Evolutionary conservation across 37 sponge, comb jelly and placozoan genomes (phyloP), one percentile per base, ranked within the genome.

Genomic region (Mnemiopsis leidyi): DNA sequence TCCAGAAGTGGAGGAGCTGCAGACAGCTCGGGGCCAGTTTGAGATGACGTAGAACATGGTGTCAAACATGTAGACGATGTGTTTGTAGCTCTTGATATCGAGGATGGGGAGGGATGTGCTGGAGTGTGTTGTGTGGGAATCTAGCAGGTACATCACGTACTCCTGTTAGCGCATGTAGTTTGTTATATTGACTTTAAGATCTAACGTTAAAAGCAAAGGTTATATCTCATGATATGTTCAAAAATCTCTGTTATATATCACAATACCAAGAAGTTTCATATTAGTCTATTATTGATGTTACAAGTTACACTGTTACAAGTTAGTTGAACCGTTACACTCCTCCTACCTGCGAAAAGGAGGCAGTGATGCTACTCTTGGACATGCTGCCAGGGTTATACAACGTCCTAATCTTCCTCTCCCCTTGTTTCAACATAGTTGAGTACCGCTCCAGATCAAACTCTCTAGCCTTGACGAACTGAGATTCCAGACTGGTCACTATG

Each of bases 91-190:
- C 90, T 85, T 85, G 2, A 85, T 85, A 28, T 85, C 90, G n/a
- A 85, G 61, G 23, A 85, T 40, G 26, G 90, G 90, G n/a, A 85
- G 90, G 0, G 90, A 85, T 0, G 23, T 39, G 90, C 61, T 40
- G 90, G 32, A 36, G 61, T 23, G 0, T 0, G 90, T 36, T 7
- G 90, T 40, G 30, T 85, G 90, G 0, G 90, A 85, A 29, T 85
- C 90, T 13, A 85, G 61, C 90, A 85, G 90, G 90, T 85, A 85
- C 90, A 85, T 85, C n/a, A 85, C 61, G 90, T 85, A 85, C 30
- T 85, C 90, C 90, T 85, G 90, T 23, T 7, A 73, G 28, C 16
- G n/a, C n/a, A n/a, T n/a, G n/a, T n/a, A n/a, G n/a, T 67, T 21
- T 67, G n/a, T n/a, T n/a, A n/a, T n/a, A n/a, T n/a, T n/a, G n/a